phyloP scores from a whole-genome alignment of 2,113 vertebrate genomes.

The Eretmochelys imbricata region DNA sequence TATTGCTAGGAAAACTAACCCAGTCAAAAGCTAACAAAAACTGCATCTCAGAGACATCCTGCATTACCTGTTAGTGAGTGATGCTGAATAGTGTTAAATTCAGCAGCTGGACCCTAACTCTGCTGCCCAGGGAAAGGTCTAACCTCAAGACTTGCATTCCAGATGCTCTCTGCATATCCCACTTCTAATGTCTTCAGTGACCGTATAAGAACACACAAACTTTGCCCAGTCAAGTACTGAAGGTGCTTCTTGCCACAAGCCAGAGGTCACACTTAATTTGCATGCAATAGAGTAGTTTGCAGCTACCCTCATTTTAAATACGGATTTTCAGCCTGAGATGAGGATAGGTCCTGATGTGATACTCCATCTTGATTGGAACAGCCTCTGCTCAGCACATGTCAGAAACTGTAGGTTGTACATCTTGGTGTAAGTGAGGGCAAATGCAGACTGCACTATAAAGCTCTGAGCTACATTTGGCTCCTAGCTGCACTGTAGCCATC shows the following conservation, averaged over 20 bases:
- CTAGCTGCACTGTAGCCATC: not conserved
- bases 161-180: not conserved
- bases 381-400: not conserved
- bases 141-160: not conserved
- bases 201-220: not conserved
- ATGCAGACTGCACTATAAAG: not conserved
- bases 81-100: not conserved
- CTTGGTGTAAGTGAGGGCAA: not conserved
- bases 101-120: not conserved
- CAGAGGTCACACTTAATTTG: not conserved
- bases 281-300: not conserved
- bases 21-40: not conserved
- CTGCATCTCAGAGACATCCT: not conserved
- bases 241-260: not conserved
- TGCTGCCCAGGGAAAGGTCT: accelerated
- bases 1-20: not conserved
- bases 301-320: not conserved
- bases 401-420: not conserved
- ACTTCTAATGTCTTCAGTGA: not conserved
- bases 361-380: not conserved
- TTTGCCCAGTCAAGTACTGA: not conserved
- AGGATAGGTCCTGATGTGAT: not conserved
- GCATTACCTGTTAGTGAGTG: not conserved
- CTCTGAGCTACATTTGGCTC: not conserved
- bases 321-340: not conserved